Evolutionary conservation across 1,140 invertebrate species (phyloP).

Genomic region (Himalopsyche phryganea): DNA sequence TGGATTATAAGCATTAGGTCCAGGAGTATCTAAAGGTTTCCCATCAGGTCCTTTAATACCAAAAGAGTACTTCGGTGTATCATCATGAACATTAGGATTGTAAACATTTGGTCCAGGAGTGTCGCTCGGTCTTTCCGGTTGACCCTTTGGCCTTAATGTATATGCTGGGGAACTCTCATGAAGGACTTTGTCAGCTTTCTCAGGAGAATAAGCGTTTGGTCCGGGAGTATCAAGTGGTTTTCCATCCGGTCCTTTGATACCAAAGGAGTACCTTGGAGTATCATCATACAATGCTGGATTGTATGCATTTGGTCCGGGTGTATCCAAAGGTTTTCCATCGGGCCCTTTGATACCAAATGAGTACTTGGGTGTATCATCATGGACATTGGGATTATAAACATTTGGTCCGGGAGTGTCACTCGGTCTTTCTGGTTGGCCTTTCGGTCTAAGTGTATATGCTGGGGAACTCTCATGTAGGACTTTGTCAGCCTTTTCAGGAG

Average conservation of each 20-base stretch:
- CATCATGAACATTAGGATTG: constrained; percentile 55
- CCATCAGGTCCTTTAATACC: constrained; percentile 51
- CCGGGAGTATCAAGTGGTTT: constrained; percentile 69
- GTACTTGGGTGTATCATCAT: constrained; percentile 55
- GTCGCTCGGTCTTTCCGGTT: constrained; percentile 48
- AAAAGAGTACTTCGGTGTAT: constrained; percentile 58
- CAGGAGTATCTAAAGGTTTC: constrained; percentile 55
- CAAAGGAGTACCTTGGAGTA: constrained; percentile 74
- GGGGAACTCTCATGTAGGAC: constrained; percentile 53
- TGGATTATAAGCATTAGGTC: constrained; percentile 50
- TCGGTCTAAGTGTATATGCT: constrained; percentile 58
- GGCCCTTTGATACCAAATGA: constrained; percentile 45
- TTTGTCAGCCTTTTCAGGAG: constrained; percentile 61
- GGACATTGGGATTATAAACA: constrained; percentile 53
- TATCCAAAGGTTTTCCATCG: constrained; percentile 40
- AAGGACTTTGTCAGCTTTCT: constrained; percentile 64
- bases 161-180: constrained; percentile 56
- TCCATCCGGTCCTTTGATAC: constrained; percentile 70
- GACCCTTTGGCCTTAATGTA: constrained; percentile 54
- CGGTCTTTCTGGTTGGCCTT: constrained; percentile 51
- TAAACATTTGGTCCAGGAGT: constrained; percentile 58
- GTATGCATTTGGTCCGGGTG: constrained; percentile 74
- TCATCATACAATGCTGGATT: constrained; percentile 70
- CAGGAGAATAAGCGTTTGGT: constrained; percentile 58
- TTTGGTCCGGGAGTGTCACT: constrained; percentile 55